phyloP scores from a whole-genome alignment of 2,113 vertebrate species.

The Antennarius striatus region DNA sequence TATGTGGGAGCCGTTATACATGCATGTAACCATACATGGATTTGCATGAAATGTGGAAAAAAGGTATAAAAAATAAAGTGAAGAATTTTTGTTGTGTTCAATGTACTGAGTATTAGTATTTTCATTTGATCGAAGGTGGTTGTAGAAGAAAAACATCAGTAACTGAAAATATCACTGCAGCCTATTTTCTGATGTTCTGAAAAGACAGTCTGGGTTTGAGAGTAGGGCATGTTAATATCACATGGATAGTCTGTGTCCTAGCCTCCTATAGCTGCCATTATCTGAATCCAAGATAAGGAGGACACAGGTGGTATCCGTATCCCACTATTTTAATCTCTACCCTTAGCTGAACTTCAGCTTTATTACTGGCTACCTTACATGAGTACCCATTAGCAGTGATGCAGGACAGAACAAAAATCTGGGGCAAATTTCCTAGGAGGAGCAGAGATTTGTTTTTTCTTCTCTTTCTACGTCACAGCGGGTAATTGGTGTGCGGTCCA shows the following conservation, averaged over 20 bases:
- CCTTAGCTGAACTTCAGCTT: slow-evolving; percentile 39
- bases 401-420: slow-evolving; percentile 62
- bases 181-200: background rate
- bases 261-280: slow-evolving; percentile 29
- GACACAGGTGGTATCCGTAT: slow-evolving; percentile 21
- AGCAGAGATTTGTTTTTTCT: slow-evolving; percentile 57
- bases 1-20: background rate
- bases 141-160: no score
- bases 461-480: slow-evolving; percentile 53
- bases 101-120: no score
- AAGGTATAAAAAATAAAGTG: no score
- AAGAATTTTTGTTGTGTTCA: no score
- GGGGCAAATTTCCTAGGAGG: slow-evolving; percentile 56
- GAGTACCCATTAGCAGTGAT: slow-evolving; percentile 63
- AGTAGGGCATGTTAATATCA: background rate
- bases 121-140: no score
- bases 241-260: slow-evolving; percentile 20
- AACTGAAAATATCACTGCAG: no score
- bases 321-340: slow-evolving; percentile 45
- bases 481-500: slow-evolving; percentile 71
- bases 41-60: background rate
- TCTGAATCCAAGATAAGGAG: slow-evolving; percentile 19
- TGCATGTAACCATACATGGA: background rate
- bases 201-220: background rate
- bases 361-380: slow-evolving; percentile 53